Conservation (phyloP, 2,113 vertebrate genomes). For the Amazona vittata region DNA sequence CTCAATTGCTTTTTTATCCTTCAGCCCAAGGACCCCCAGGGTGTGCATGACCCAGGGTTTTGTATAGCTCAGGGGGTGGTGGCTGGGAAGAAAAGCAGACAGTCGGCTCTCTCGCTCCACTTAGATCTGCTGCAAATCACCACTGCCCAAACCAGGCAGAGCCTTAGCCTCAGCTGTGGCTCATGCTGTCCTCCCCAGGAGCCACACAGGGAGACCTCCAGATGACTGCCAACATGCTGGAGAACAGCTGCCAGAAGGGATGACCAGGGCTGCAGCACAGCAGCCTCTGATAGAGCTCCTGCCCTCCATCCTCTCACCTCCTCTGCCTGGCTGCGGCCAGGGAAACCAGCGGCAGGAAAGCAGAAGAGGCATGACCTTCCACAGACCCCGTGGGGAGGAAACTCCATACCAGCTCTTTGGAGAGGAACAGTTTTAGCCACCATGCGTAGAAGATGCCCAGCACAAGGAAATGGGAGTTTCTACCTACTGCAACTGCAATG, state of each 20-base stretch:
- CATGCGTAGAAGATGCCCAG: neutral
- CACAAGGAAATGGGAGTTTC: neutral
- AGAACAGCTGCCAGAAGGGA: neutral
- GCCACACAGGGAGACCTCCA: neutral
- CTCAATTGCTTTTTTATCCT: neutral
- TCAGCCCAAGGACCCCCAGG: neutral
- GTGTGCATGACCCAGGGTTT: neutral
- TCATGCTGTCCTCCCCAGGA: neutral
- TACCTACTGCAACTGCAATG: neutral
- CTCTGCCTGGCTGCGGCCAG: neutral
- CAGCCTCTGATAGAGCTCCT: neutral
- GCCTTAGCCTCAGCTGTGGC: neutral
- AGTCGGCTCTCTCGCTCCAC: neutral
- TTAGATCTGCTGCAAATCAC: neutral
- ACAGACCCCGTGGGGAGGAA: accelerated
- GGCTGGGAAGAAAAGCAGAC: neutral
- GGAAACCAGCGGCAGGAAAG: neutral
- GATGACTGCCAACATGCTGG: neutral
- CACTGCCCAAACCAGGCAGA: neutral
- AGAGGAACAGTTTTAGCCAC: neutral
- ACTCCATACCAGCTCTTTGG: neutral
- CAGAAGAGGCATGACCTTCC: neutral
- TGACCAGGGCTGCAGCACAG: neutral
- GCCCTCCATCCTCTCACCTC: neutral
- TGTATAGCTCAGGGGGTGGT: neutral